Evolutionary conservation across 23 tunicate genomes (phyloP).

Genomic region (Pegea sp.): DNA sequence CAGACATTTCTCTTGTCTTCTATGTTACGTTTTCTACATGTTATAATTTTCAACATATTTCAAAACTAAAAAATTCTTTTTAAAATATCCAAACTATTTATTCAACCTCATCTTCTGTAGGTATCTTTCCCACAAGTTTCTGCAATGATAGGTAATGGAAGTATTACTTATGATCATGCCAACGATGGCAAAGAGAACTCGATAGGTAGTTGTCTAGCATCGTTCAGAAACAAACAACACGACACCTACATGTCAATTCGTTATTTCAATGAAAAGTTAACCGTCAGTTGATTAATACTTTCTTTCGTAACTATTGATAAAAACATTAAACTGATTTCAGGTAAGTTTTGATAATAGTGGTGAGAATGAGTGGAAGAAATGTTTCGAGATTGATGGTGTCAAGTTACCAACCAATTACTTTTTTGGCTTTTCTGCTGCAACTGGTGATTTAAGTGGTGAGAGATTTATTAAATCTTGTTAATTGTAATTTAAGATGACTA

Average conservation of each 20-base stretch:
- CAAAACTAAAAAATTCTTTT: too few species aligned
- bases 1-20: too few species aligned
- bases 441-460: constrained; percentile 76
- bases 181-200: constrained; percentile 40
- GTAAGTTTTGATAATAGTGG: constrained; percentile 33
- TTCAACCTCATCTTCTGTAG: too few species aligned
- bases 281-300: constrained; percentile 19
- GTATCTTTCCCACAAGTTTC: constrained; percentile 66
- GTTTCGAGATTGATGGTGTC: constrained; percentile 39
- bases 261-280: constrained; percentile 29
- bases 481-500: background rate
- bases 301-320: too few species aligned
- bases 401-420: constrained; percentile 49
- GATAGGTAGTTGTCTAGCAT: constrained; percentile 53
- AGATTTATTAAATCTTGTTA: background rate
- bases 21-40: too few species aligned
- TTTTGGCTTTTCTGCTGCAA: constrained; percentile 76
- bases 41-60: too few species aligned
- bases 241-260: constrained; percentile 44
- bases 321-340: too few species aligned
- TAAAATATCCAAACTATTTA: too few species aligned
- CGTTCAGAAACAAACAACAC: constrained; percentile 71
- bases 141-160: constrained; percentile 74
- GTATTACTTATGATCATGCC: constrained; percentile 39
- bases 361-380: constrained; percentile 28